Conservation (phyloP, 2,797 vertebrate genomes). For the Apogon talboti region DNA sequence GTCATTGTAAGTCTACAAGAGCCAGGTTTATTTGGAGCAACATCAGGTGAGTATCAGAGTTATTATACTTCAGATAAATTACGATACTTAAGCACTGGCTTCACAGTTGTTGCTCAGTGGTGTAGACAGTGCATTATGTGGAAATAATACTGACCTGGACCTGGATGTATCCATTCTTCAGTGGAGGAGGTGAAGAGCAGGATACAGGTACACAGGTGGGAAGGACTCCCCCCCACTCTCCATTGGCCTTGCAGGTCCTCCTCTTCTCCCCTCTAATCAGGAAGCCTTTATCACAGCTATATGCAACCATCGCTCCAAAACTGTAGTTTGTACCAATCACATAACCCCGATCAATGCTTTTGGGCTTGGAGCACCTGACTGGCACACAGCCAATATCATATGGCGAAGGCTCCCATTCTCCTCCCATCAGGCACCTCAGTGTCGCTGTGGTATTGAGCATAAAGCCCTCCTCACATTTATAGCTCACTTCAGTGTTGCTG, state of each 20-base stretch:
- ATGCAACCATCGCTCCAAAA: slow-evolving; percentile 95
- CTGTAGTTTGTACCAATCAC: slow-evolving; percentile 93
- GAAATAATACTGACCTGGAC: slow-evolving; percentile 65
- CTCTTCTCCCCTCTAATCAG: slow-evolving; percentile 96
- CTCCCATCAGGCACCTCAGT: slow-evolving; percentile 91
- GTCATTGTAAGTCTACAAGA: no score
- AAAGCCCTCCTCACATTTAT: slow-evolving; percentile 97
- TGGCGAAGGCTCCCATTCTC: slow-evolving; percentile 91
- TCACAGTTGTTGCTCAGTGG: no score
- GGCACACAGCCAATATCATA: slow-evolving; percentile 90
- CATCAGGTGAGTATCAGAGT: no score
- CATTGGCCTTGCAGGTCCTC: slow-evolving; percentile 92
- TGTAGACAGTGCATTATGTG: no score
- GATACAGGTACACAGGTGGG: slow-evolving; percentile 92
- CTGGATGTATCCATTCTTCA: slow-evolving; percentile 91
- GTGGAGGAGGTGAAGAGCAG: slow-evolving; percentile 85
- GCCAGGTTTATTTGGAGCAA: no score
- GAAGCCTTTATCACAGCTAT: slow-evolving; percentile 94
- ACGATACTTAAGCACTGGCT: no score
- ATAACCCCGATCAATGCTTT: slow-evolving; percentile 88
- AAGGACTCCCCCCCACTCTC: slow-evolving; percentile 91
- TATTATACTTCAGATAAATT: no score
- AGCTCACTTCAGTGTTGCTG: slow-evolving; percentile 90
- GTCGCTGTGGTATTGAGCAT: slow-evolving; percentile 91
- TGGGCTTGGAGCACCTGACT: slow-evolving; percentile 91